A percentile compares a stretch with the other conserved stretches of the same genome.
Conservation (phyloP, 2,888 invertebrate species). For the Platycheirus rosarum region DNA sequence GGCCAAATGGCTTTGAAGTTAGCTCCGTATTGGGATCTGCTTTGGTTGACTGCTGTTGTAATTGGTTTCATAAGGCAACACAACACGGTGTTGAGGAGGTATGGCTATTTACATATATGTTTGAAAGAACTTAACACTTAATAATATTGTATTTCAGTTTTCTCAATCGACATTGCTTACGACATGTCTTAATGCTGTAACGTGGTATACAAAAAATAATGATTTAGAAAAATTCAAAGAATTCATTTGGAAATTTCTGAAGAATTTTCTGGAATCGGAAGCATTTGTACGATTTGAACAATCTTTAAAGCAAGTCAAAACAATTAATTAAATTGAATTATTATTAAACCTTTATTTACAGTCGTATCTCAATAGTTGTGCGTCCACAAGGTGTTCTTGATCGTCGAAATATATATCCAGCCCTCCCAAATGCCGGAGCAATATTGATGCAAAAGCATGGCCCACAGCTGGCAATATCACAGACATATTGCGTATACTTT, state of each 20-base stretch:
- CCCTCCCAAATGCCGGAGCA: slow-evolving; percentile 80
- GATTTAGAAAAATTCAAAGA: slow-evolving; percentile 76
- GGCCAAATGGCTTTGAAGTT: slow-evolving; percentile 77
- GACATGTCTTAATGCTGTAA: slow-evolving; percentile 78
- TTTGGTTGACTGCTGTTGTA: slow-evolving; percentile 80
- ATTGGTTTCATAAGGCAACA: slow-evolving; percentile 80
- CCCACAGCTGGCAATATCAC: slow-evolving; percentile 79
- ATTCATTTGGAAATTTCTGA: slow-evolving; percentile 78
- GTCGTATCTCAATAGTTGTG: slow-evolving; percentile 79
- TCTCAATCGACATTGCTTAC: slow-evolving; percentile 81
- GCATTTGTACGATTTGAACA: slow-evolving; percentile 76
- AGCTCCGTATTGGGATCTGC: slow-evolving; percentile 77
- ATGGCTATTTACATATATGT: slow-evolving; percentile 4
- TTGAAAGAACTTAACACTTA: neutral
- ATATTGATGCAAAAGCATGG: slow-evolving; percentile 78
- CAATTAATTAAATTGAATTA: neutral
- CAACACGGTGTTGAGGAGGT: slow-evolving; percentile 79
- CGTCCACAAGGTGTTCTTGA: slow-evolving; percentile 75
- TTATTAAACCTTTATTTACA: slow-evolving; percentile 71
- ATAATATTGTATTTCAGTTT: slow-evolving; percentile 76
- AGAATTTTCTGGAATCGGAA: slow-evolving; percentile 78
- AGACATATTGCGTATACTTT: slow-evolving; percentile 80
- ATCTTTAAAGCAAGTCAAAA: slow-evolving; percentile 34
- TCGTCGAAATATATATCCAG: slow-evolving; percentile 79
- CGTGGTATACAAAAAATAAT: slow-evolving; percentile 77